Evolutionary conservation across 2,797 vertebrate species (phyloP).

Genomic region (Tiaroga cobitis): DNA sequence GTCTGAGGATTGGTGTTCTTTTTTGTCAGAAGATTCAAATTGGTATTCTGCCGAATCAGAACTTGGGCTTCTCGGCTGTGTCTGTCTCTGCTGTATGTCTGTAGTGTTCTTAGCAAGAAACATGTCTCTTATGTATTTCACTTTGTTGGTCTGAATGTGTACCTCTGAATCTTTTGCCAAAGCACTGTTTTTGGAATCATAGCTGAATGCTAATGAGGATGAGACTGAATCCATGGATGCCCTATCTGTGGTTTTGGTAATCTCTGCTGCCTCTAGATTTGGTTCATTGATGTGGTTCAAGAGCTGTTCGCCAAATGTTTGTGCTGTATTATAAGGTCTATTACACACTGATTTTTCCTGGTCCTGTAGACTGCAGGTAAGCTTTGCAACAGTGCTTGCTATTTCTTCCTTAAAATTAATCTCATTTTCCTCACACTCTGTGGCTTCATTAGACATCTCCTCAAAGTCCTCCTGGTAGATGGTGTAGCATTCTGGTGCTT

Average conservation of each 20-base stretch:
- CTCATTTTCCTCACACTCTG: slow-evolving; percentile 2
- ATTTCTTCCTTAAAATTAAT: slow-evolving; percentile 41
- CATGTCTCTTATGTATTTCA: slow-evolving; percentile 83
- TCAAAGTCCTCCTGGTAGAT: slow-evolving; percentile 52
- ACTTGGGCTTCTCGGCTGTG: slow-evolving; percentile 68
- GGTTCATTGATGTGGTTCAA: slow-evolving; percentile 58
- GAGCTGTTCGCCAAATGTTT: slow-evolving; percentile 34
- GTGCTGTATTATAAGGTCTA: slow-evolving; percentile 36
- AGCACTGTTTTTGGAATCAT: slow-evolving; percentile 80
- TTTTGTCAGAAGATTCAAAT: slow-evolving; percentile 79
- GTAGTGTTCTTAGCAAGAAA: slow-evolving; percentile 80
- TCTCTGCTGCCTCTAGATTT: slow-evolving; percentile 35
- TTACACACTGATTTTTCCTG: slow-evolving; percentile 63
- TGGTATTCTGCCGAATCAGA: slow-evolving; percentile 79
- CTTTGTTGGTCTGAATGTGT: slow-evolving; percentile 66
- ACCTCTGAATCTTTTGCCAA: slow-evolving; percentile 75
- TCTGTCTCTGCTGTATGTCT: slow-evolving; percentile 67
- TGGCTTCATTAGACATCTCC: slow-evolving; percentile 26
- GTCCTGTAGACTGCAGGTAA: slow-evolving; percentile 69
- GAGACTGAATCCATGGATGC: slow-evolving; percentile 66
- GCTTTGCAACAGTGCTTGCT: slow-evolving; percentile 64
- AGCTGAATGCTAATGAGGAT: slow-evolving; percentile 85
- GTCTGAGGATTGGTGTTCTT: slow-evolving; percentile 76
- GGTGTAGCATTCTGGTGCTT: slow-evolving; percentile 50
- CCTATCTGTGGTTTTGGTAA: slow-evolving; percentile 59